Percentiles rank a stretch among this genome's conserved stretches.
These are phyloP conservation scores for Zoroaster sp. DNA, from an alignment of 53 echinoderm and acorn worm genomes.

Conservation along the genomic window DNA sequence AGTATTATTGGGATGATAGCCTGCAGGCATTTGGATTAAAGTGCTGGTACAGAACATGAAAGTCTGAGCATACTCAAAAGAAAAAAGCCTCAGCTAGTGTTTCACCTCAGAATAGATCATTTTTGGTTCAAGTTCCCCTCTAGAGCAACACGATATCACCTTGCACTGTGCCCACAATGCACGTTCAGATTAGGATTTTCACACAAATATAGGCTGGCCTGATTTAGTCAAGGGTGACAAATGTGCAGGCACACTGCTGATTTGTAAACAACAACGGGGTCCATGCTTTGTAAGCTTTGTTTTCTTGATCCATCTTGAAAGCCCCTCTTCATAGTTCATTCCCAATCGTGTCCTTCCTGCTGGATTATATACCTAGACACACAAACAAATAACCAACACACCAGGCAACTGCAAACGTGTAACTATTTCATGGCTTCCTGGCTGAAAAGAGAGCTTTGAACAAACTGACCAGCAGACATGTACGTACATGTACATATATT, in stretches of 20 bases:
- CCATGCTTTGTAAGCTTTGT: background rate
- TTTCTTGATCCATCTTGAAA: background rate
- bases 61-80: background rate
- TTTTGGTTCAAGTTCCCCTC: background rate
- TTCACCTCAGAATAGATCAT: background rate
- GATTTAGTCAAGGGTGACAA: background rate
- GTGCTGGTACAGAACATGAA: background rate
- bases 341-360: background rate
- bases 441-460: background rate
- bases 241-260: background rate
- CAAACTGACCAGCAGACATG: background rate
- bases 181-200: background rate
- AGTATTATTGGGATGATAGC: background rate
- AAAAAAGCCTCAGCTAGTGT: background rate
- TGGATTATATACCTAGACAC: too few species aligned
- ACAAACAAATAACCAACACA: background rate
- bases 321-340: background rate
- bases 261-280: background rate
- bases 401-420: background rate
- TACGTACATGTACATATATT: background rate
- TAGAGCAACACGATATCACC: background rate
- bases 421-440: background rate
- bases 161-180: background rate
- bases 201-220: background rate
- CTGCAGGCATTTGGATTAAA: background rate